A percentile compares a stretch with the other conserved stretches of the same genome.
Conservation (phyloP, 2,888 invertebrate genomes). For the Acanthosepion esculentum region DNA sequence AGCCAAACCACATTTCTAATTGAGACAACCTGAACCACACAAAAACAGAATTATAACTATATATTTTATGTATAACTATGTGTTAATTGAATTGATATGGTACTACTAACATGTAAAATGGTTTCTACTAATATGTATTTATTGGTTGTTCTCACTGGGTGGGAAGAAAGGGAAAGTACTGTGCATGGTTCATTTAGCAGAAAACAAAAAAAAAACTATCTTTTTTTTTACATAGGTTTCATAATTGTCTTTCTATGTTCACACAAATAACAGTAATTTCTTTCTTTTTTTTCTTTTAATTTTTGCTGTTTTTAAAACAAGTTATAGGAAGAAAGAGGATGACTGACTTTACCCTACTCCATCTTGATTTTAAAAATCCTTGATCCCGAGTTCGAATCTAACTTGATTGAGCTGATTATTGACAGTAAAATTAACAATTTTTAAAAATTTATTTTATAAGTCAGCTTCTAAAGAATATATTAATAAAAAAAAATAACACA, state of each 20-base stretch:
- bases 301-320: background rate
- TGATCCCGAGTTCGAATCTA: constrained; percentile 11
- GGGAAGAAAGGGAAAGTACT: background rate
- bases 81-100: background rate
- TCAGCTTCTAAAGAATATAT: background rate
- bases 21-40: no score
- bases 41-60: no score
- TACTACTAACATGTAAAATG: background rate
- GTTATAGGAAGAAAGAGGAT: background rate
- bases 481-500: no score
- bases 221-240: background rate
- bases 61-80: background rate
- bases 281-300: background rate
- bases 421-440: background rate
- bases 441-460: no score
- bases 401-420: background rate
- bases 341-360: background rate
- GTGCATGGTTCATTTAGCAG: background rate
- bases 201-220: background rate
- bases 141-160: background rate
- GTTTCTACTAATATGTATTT: background rate
- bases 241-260: background rate
- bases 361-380: background rate
- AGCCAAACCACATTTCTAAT: no score
- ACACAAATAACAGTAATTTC: background rate